Evolutionary conservation across 2,113 vertebrate genomes (phyloP), one percentile per base, ranked within the genome.

Genomic region (Oncorhynchus masou): DNA sequence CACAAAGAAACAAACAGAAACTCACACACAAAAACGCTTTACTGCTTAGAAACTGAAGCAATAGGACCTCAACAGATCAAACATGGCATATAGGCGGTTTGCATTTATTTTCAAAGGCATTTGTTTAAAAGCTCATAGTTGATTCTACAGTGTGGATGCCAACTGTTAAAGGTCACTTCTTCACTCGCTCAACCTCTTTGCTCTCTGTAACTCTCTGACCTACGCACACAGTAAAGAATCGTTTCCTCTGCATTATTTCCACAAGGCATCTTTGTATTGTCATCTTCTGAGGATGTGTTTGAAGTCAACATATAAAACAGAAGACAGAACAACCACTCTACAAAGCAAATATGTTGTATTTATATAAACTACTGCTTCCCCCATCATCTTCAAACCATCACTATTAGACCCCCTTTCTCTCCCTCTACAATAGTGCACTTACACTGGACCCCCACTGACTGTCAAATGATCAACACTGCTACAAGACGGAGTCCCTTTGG

Each of bases 141-240:
- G 29, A 45, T 5, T 29, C 15, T 31, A 27, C 24, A 16, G 65
- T 67, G 13, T 67, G 65, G 12, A 29, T 13, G 39, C 8, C 39
- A 39, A 11, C 39, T 45, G 39, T 45, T 45, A 45, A 9, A 45
- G 65, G 22, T 64, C n/a, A 64, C 22, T 64, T 22, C 65, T 67
- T 67, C n/a, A 15, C 65, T 29, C 25, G 4, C 24, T 31, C 25
- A 67, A 86, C 79, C 84, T 71, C 88, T 77, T 19, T 67, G 76
- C 75, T 29, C 74, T 70, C n/a, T 74, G 65, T 66, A 22, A 13
- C 24, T 68, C 68, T 76, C 8, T 70, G 57, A 51, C 15, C 15
- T 51, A 51, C 11, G 15, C 49, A 51, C 49, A 16, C 12, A 54
- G 16, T 19, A 16, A n/a, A 34, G 19, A 29, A 34, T 57, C 16